phyloP scores from a whole-genome alignment of 1,140 invertebrate genomes.

The Drosophila oshimai region DNA sequence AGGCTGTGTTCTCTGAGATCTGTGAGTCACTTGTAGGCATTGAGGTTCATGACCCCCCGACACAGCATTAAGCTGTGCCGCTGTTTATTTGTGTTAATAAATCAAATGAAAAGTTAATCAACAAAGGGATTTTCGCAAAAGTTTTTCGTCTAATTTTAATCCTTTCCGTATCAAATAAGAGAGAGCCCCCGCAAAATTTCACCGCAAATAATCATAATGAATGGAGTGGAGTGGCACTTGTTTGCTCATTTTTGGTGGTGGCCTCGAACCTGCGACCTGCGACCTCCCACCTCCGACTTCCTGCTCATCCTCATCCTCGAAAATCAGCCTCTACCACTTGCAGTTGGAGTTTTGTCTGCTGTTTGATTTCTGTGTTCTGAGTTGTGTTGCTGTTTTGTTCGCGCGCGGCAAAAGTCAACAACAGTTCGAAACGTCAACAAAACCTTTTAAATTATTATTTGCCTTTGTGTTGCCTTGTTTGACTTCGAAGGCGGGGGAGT shows the following conservation, averaged over 20 bases:
- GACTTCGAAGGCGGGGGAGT: slow-evolving; percentile 50
- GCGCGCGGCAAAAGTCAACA: slow-evolving; percentile 80
- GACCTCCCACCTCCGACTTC: slow-evolving; percentile 3
- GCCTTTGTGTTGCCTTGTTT: slow-evolving; percentile 78
- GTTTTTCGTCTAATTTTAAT: slow-evolving; percentile 81
- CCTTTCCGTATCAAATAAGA: slow-evolving; percentile 78
- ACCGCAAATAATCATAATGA: slow-evolving; percentile 82
- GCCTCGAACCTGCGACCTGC: slow-evolving; percentile 1
- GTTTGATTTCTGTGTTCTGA: slow-evolving; percentile 50
- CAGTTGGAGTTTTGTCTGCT: slow-evolving; percentile 58
- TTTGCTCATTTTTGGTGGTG: slow-evolving; percentile 47
- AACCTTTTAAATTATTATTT: slow-evolving; percentile 83
- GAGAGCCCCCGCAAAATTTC: slow-evolving; percentile 71
- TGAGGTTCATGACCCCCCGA: slow-evolving; percentile 61
- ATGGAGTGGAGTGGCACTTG: slow-evolving; percentile 23
- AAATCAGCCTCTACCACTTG: slow-evolving; percentile 57
- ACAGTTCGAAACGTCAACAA: slow-evolving; percentile 82
- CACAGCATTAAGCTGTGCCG: slow-evolving; percentile 30
- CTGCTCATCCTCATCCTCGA: slow-evolving; percentile 1
- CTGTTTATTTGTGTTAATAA: slow-evolving; percentile 70
- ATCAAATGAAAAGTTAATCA: slow-evolving; percentile 80
- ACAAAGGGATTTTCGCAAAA: slow-evolving; percentile 59
- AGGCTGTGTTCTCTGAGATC: slow-evolving; percentile 1
- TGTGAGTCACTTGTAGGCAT: slow-evolving; percentile 15
- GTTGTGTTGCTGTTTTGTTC: slow-evolving; percentile 73